These are phyloP conservation scores for Drosophila simulans DNA, from an alignment of 1,140 invertebrate genomes.

Conservation along the genomic window DNA sequence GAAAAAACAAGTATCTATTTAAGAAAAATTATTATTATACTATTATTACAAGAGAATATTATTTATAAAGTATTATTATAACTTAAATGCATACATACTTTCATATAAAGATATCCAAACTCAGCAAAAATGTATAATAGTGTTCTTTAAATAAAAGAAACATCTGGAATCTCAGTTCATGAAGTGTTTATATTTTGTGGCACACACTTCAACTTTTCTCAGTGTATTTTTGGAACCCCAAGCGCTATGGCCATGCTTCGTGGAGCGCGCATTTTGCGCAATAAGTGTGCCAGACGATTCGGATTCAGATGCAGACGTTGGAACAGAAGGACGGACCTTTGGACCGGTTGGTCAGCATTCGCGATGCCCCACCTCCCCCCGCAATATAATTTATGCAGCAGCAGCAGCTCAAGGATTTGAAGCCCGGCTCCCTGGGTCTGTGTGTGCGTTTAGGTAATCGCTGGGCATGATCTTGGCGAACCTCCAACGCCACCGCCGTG, in stretches of 20 bases:
- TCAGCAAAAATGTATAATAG: too few relatives aligned
- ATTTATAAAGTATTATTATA: too few relatives aligned
- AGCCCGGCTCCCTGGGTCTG: conserved; percentile 27
- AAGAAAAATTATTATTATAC: not conserved
- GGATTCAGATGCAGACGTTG: conserved; percentile 43
- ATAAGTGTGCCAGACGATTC: conserved; percentile 76
- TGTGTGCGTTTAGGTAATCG: conserved; percentile 80
- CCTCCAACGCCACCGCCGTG: conserved; percentile 68
- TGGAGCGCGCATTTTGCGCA: conserved; percentile 79
- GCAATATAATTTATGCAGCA: conserved; percentile 77
- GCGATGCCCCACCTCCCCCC: conserved; percentile 42
- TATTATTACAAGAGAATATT: too few relatives aligned
- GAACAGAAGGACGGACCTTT: conserved; percentile 39
- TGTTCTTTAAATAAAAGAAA: too few relatives aligned
- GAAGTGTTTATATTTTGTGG: not conserved
- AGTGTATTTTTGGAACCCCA: conserved; percentile 42
- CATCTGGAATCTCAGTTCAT: not conserved
- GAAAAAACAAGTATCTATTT: not conserved
- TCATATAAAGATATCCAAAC: too few relatives aligned
- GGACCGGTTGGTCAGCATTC: conserved; percentile 66
- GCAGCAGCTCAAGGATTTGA: conserved; percentile 74
- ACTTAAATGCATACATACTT: too few relatives aligned
- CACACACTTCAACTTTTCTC: not conserved
- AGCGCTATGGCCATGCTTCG: conserved; percentile 73
- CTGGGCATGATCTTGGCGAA: conserved; percentile 73